Evolutionary conservation across 2,113 vertebrate species (phyloP), one percentile per base, ranked within the genome.

Genomic region (Halcyon senegalensis): DNA sequence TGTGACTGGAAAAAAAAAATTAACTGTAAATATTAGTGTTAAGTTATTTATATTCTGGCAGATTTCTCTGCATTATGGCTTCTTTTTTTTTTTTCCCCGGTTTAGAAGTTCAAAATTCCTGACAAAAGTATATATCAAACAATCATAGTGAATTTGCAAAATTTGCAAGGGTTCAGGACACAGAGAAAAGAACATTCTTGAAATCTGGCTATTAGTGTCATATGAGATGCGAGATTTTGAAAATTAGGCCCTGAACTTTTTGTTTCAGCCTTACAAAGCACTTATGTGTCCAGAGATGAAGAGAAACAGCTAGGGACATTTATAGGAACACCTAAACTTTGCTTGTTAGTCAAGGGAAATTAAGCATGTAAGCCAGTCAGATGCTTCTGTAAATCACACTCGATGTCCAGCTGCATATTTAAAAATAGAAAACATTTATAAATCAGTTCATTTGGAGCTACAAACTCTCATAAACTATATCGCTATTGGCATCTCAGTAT

Each of bases 381-480:
- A 68, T 53, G 80, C 39, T 94, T 76, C 81, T 87, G 14, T 87
- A 93, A 85, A 87, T 93, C 66, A 83, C 30, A 4, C 31, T 73
- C 30, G 33, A 66, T 64, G 19, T 91, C 89, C 81, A 93, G 56
- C 80, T 84, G 70, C 1, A 3, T 44, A 60, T 89, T 86, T 90
- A 84, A 90, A 92, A 94, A 88, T 48, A 90, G 28, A 64, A 86
- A 75, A 90, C 73, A 72, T 75, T 78, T 81, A 67, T 44, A 90
- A 88, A 94, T 94, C 88, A 93, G 39, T 80, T 75, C 64, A 13
- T 90, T 88, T 90, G 68, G 63, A 89, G 43, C 43, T 27, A 21
- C 31, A 90, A 63, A 17, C 72, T 67, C 48, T 53, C 37, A 53
- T 44, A 90, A 92, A 72, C 51, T 16, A 2, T 67, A 74, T 35